phyloP scores from a whole-genome alignment of 2,888 invertebrate genomes.

The Stenolophus ochropezus region DNA sequence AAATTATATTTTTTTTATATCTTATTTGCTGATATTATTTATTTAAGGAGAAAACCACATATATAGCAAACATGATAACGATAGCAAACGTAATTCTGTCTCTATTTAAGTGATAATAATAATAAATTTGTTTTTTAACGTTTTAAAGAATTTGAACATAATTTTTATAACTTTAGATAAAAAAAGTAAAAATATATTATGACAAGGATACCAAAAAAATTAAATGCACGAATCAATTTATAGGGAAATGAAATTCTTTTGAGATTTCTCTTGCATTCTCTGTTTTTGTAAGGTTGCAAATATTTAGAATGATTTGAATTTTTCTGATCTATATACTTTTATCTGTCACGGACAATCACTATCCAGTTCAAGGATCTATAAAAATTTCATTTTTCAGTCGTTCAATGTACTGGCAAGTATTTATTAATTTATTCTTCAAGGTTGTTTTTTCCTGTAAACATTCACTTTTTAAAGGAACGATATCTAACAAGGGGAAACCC shows the following conservation, averaged over 20 bases:
- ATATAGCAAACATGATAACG: constrained; percentile 10
- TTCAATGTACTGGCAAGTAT: constrained; percentile 3
- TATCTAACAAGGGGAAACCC: constrained; percentile 16
- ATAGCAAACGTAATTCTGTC: constrained; percentile 9
- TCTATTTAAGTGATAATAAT: constrained; percentile 1
- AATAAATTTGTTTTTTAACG: constrained; percentile 1
- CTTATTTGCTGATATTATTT: not conserved
- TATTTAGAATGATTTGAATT: not conserved
- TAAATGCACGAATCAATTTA: not conserved
- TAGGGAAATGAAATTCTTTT: not conserved
- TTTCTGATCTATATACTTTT: not conserved
- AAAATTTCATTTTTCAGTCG: constrained; percentile 8
- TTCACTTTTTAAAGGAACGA: constrained; percentile 1
- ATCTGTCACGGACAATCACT: constrained; percentile 10
- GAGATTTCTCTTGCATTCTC: not conserved
- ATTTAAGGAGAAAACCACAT: not conserved
- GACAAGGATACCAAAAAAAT: not conserved
- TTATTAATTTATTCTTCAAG: not conserved
- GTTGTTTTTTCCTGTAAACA: constrained; percentile 6
- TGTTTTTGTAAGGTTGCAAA: constrained; percentile 4
- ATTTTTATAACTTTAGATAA: not conserved
- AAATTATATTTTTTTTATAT: not conserved
- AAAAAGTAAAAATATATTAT: not conserved
- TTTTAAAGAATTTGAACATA: not conserved
- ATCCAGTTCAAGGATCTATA: constrained; percentile 28